phyloP scores from a whole-genome alignment of 2,888 invertebrate species.

The Euzetes globulus region DNA sequence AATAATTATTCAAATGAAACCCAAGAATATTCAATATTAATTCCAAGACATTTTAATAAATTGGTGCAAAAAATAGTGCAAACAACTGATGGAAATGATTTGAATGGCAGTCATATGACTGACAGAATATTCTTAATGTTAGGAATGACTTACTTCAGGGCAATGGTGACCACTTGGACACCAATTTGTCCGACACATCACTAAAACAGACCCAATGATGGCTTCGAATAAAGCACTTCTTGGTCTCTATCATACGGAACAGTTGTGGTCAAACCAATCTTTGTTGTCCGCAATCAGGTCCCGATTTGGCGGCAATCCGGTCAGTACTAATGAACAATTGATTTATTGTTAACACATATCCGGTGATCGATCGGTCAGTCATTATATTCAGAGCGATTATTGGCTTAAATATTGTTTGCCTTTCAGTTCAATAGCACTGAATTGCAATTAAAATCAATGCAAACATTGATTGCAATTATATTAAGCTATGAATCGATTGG shows the following conservation, averaged over 20 bases:
- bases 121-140: background rate
- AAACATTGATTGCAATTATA: background rate
- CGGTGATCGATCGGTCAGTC: too few species aligned
- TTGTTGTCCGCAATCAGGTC: background rate
- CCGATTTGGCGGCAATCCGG: background rate
- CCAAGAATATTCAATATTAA: background rate
- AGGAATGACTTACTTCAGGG: conserved; percentile 36
- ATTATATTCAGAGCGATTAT: too few species aligned
- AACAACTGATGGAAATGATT: background rate
- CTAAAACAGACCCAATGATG: conserved; percentile 22
- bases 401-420: too few species aligned
- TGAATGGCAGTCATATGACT: background rate
- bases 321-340: background rate
- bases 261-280: background rate
- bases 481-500: background rate
- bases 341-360: background rate
- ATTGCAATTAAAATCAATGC: too few species aligned
- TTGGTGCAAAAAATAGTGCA: too few species aligned
- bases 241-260: background rate
- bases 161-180: conserved; percentile 39
- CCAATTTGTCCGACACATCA: conserved; percentile 36
- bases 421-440: too few species aligned
- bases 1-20: background rate
- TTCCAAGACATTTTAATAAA: background rate
- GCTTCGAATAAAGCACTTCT: conserved; percentile 5